Conservation (phyloP, 2,113 vertebrate genomes). For the Irena cyanogastra region DNA sequence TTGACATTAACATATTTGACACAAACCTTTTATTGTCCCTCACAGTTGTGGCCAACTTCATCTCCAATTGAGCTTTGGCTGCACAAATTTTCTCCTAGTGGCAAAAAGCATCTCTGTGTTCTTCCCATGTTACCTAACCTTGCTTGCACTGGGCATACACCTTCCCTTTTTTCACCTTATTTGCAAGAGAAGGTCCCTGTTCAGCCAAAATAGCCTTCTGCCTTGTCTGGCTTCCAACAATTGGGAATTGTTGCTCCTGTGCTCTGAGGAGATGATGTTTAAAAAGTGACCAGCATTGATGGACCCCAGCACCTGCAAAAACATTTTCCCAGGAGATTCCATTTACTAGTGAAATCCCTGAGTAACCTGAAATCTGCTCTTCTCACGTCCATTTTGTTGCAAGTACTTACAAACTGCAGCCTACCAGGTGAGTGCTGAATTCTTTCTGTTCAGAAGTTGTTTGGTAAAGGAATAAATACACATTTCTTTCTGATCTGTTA, state of each 20-base stretch:
- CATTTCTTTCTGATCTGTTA: neutral
- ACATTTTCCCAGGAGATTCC: neutral
- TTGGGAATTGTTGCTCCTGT: neutral
- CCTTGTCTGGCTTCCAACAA: neutral
- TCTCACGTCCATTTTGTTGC: neutral
- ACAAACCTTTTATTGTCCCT: neutral
- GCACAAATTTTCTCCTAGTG: neutral
- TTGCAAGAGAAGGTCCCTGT: neutral
- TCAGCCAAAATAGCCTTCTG: neutral
- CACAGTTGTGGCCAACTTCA: neutral
- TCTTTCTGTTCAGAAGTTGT: neutral
- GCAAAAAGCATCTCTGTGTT: neutral
- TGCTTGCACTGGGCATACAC: neutral
- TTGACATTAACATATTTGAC: neutral
- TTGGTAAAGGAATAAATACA: neutral
- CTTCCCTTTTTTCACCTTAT: neutral
- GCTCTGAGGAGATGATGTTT: neutral
- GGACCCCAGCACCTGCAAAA: neutral
- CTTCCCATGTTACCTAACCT: neutral
- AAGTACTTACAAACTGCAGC: conserved; percentile 56
- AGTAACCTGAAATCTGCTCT: neutral
- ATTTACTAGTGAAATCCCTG: neutral
- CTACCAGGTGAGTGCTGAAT: conserved; percentile 46
- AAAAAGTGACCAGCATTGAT: neutral
- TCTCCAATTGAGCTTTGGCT: neutral